Base-by-base conservation (phyloP, 2,888 invertebrate species). In the Ochlodes sylvanus region DNA sequence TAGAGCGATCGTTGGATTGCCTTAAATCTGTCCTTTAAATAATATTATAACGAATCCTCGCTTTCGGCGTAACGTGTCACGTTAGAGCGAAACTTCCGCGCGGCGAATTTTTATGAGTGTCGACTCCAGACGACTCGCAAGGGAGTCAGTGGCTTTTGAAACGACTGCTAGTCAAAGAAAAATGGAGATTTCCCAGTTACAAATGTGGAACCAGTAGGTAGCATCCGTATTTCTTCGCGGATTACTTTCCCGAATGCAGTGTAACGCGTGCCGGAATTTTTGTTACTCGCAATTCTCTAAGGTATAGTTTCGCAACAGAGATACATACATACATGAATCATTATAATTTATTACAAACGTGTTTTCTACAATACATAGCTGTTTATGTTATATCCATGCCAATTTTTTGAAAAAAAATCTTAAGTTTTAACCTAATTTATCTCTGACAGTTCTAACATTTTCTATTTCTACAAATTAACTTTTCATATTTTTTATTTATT, bases 171-270 rank as follows among this genome's bases (percentile, higher is more conserved):
- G 88, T 90, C 90, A 92, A 91, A 91, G 90, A 88, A 89, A 91
- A 90, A 92, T 92, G 90, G 90, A 90, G 90, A 91, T 92, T 91
- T 90, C 82, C 81, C 84, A 82, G 91, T 89, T 90, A 91, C 90
- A 90, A 92, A 92, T 91, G 90, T 89, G 88, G 82, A 87, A 89
- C 85, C 86, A 82, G 88, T 88, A 87, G 86, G 86, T 84, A 78
- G 81, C 80, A 83, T 87, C 83, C 86, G 88, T 90, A 91, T 91
- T 87, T 91, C 89, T 90, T 89, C 87, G 80, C 79, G 89, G 89
- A 91, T 90, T 92, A 91, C 90, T 86, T 89, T 89, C 85, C 79
- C 85, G 87, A 83, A 87, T 86, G 85, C 85, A 84, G 82, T 86
- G 88, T 85, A 88, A 86, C 86, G 84, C 81, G 83, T 83, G 84